Base-by-base conservation (phyloP, 2,113 vertebrate genomes). In the Malaclemys terrapin region DNA sequence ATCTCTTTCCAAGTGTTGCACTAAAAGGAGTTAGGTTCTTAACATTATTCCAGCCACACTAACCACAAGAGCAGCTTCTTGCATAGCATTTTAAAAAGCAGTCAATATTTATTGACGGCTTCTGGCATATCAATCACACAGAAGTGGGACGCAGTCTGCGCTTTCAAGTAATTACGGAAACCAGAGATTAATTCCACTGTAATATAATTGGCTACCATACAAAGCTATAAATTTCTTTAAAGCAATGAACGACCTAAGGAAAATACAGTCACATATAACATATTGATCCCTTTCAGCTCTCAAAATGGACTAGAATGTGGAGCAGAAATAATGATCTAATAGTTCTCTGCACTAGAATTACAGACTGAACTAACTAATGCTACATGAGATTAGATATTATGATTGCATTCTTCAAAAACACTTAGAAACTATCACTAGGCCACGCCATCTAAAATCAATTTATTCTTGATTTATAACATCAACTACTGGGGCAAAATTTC, bases 81-180 rank as follows among this genome's bases (percentile, higher is more conserved):
- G 72, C 93, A 52, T 13, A 87, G 75, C 10, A 11, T 47, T 82
- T 94, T 86, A 53, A 96, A 95, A 95, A 17, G 78, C 62, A 85
- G 95, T 97, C 95, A 65, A 97, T 98, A 96, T 85, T 89, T 98
- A 98, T 96, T n/a, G 87, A 98, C 85, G 89, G 80, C 72, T 88
- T 85, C 81, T 89, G 89, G 93, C 3, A 1, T 81, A 96, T 87
- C 42, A 35, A 95, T 92, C 97, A 92, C 91, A 90, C 85, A 95
- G 94, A 69, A 88, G 90, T 62, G 53, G 88, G 69, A 88, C 72
- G 78, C 29, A 80, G 72, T 84, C 89, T 47, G 90, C 80, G 85
- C 88, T 94, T 85, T 57, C 83, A 96, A 94, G 88, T 95, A 84
- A 90, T 92, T 96, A 95, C 72, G 86, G 95, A 95, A 97, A 95